Percentiles rank a stretch among this genome's conserved stretches.
Conservation (phyloP, 2,888 invertebrate genomes). For the Bimastos eiseni region DNA sequence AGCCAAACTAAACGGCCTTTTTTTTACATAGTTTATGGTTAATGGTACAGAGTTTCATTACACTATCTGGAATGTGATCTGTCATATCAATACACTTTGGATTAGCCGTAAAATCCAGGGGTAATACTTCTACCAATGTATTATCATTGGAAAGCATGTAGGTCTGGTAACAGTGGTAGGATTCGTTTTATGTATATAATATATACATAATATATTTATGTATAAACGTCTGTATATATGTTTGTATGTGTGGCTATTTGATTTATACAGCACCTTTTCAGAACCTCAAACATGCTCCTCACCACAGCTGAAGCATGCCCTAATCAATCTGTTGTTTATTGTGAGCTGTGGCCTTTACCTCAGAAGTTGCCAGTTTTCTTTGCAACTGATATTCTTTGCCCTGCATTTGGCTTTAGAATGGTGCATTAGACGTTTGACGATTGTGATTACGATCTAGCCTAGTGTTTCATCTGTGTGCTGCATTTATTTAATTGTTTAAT, state of each 20-base stretch:
- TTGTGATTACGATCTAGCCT: too few relatives aligned
- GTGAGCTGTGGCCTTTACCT: not conserved
- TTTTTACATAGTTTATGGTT: not conserved
- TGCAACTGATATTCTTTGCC: not conserved
- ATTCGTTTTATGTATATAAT: slow-evolving; percentile 21
- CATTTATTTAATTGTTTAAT: not conserved
- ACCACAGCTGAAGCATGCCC: not conserved
- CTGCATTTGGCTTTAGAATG: too few relatives aligned
- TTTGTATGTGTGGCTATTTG: not conserved
- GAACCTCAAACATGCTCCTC: not conserved
- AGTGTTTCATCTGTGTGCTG: not conserved
- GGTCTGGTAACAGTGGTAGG: not conserved
- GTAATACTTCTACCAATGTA: not conserved
- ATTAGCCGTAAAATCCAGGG: not conserved
- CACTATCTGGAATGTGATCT: not conserved
- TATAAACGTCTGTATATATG: slow-evolving; percentile 5
- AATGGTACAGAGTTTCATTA: not conserved
- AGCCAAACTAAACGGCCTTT: not conserved
- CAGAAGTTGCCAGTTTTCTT: not conserved
- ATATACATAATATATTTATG: slow-evolving; percentile 24
- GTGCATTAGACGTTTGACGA: too few relatives aligned
- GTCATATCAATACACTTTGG: not conserved
- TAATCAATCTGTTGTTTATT: not conserved
- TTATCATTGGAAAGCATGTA: not conserved
- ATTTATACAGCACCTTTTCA: not conserved